Evolutionary conservation across 2,113 vertebrate species (phyloP).

Genomic region (Raphicerus campestris): DNA sequence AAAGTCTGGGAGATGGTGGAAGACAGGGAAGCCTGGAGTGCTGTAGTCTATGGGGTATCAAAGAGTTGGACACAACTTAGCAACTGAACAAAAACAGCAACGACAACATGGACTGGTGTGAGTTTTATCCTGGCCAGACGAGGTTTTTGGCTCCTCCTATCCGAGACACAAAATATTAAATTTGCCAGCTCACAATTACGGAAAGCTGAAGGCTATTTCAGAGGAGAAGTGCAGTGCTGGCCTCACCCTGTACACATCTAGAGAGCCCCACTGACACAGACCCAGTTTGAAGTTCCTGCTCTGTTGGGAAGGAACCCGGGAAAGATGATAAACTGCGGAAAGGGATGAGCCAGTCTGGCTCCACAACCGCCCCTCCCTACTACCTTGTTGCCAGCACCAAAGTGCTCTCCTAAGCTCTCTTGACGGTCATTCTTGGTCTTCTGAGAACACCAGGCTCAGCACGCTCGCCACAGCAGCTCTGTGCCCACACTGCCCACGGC

Average conservation of each 20-base stretch:
- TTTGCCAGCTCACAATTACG: not conserved
- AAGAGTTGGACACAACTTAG: not conserved
- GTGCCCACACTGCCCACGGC: fast-evolving
- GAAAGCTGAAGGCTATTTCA: fast-evolving
- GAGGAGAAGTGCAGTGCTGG: not conserved
- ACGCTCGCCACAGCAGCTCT: fast-evolving
- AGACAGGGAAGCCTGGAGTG: not conserved
- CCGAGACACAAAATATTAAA: not conserved
- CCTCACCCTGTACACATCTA: fast-evolving
- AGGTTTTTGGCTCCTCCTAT: not conserved
- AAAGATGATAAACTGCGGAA: not conserved
- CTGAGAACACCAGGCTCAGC: not conserved
- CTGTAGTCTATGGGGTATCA: fast-evolving
- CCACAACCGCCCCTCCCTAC: fast-evolving
- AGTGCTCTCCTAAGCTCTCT: too few species aligned
- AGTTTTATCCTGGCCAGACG: not conserved
- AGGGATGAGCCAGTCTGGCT: not conserved
- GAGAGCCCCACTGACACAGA: not conserved
- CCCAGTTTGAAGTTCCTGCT: not conserved
- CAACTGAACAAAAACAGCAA: not conserved
- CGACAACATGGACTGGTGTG: fast-evolving
- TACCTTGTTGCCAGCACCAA: too few species aligned
- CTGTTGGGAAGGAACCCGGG: not conserved
- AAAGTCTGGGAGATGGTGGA: not conserved
- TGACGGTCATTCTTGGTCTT: not conserved